These are phyloP conservation scores for Suncus etruscus DNA, from an alignment of 2,113 vertebrate species.

Conservation along the genomic window DNA sequence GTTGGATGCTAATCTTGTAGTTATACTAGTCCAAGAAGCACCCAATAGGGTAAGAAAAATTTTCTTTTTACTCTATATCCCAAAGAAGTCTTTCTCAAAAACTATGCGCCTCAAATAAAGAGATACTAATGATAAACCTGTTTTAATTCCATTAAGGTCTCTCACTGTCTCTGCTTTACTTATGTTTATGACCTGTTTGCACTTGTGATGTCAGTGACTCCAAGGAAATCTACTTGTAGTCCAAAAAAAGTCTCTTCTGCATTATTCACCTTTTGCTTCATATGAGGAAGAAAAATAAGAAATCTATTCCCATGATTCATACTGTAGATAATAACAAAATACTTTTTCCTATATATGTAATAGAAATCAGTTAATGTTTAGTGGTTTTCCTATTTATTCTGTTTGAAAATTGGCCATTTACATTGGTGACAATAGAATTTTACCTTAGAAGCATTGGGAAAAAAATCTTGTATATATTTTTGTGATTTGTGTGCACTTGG, in stretches of 20 bases:
- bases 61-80: background rate
- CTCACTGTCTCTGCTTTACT: background rate
- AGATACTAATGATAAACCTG: background rate
- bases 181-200: background rate
- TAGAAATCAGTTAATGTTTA: background rate
- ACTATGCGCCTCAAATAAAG: background rate
- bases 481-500: background rate
- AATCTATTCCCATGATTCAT: constrained; percentile 14
- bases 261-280: background rate
- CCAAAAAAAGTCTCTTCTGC: background rate
- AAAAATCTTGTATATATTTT: background rate
- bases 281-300: constrained; percentile 21
- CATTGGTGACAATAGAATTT: background rate
- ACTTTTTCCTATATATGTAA: background rate
- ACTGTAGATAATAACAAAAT: background rate
- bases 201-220: background rate
- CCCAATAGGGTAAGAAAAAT: background rate
- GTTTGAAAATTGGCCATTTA: background rate
- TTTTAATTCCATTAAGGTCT: background rate
- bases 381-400: background rate
- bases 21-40: background rate
- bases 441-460: background rate
- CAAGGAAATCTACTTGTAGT: constrained; percentile 12
- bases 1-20: background rate
- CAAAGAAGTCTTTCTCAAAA: background rate